Evolutionary conservation across 2,797 vertebrate genomes (phyloP).

Genomic region (Ibycter americanus): DNA sequence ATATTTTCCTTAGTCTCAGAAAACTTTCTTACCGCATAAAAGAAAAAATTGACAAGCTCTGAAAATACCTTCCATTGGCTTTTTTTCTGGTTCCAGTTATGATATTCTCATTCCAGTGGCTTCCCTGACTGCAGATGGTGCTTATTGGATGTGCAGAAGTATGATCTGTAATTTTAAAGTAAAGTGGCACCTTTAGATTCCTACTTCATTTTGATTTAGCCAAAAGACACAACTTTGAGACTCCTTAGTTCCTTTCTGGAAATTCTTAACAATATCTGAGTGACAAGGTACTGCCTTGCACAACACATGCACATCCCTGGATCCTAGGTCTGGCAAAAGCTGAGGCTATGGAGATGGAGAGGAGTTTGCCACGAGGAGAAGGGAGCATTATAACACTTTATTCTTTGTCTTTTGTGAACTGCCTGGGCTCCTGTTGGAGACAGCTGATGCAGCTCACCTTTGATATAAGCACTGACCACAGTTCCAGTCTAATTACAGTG

Average conservation of each 20-base stretch:
- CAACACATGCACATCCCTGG: neutral
- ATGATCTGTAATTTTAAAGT: neutral
- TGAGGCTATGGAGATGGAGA: neutral
- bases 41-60: neutral
- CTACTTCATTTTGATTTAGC: neutral
- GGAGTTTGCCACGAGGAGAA: neutral
- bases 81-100: neutral
- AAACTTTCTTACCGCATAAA: neutral
- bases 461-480: neutral
- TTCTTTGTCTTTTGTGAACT: neutral
- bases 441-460: neutral
- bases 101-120: neutral
- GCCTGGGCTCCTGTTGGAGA: neutral
- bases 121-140: neutral
- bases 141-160: neutral
- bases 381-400: neutral
- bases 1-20: neutral
- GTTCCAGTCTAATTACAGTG: neutral
- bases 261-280: neutral
- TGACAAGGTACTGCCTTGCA: neutral
- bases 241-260: neutral
- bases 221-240: neutral
- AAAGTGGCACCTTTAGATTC: neutral
- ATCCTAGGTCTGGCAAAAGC: neutral
- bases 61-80: neutral